These are phyloP conservation scores for Drosophila siamana DNA, from an alignment of 2,888 invertebrate genomes.

Conservation along the genomic window DNA sequence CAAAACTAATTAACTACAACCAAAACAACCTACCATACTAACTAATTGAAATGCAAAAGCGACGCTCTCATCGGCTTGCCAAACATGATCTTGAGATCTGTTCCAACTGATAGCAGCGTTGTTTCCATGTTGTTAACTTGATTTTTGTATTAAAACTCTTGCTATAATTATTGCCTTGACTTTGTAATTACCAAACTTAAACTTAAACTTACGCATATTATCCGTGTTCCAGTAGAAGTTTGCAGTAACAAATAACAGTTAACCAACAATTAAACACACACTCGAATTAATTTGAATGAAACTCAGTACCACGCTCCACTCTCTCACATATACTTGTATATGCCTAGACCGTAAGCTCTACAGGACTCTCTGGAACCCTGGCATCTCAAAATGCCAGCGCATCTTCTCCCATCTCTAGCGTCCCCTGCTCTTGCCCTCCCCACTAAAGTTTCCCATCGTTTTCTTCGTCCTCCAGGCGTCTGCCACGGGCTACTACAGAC, in stretches of 20 bases:
- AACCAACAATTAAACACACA: slow-evolving; percentile 40
- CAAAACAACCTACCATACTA: slow-evolving; percentile 17
- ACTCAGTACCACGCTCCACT: slow-evolving; percentile 39
- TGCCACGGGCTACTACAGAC: slow-evolving; percentile 84
- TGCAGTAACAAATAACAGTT: slow-evolving; percentile 60
- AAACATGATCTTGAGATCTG: slow-evolving; percentile 24
- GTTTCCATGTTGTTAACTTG: slow-evolving; percentile 49
- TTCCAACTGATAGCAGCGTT: slow-evolving; percentile 46
- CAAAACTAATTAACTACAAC: slow-evolving; percentile 25
- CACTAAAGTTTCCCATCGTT: slow-evolving; percentile 23
- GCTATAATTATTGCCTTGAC: slow-evolving; percentile 56
- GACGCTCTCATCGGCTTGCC: slow-evolving; percentile 42
- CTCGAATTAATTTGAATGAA: slow-evolving; percentile 46
- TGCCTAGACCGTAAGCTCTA: slow-evolving; percentile 26
- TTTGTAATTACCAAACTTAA: slow-evolving; percentile 32
- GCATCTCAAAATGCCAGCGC: slow-evolving; percentile 20
- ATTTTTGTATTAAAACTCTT: slow-evolving; percentile 57
- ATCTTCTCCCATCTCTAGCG: neutral
- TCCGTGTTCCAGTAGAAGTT: slow-evolving; percentile 74
- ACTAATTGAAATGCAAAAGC: slow-evolving; percentile 19
- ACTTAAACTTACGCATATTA: slow-evolving; percentile 40
- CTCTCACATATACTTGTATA: slow-evolving; percentile 15
- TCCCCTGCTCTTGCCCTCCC: neutral
- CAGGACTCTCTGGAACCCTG: slow-evolving; percentile 1
- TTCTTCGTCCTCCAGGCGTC: slow-evolving; percentile 60